These are phyloP conservation scores for Tipula helvola DNA, from an alignment of 2,888 invertebrate genomes.

Conservation along the genomic window DNA sequence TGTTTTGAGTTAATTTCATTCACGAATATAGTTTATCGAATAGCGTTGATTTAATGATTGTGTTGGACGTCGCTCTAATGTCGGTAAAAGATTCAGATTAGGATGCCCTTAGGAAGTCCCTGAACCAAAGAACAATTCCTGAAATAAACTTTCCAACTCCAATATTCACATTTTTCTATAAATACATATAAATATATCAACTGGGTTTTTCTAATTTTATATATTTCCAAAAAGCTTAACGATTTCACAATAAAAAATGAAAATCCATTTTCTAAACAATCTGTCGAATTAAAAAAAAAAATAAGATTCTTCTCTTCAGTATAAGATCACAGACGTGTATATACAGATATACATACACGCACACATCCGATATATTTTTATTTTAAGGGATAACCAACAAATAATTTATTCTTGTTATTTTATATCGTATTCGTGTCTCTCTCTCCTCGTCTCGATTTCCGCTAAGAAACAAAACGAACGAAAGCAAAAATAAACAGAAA, in stretches of 20 bases:
- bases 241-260: background rate
- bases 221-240: background rate
- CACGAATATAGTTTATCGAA: too few species aligned
- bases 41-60: too few species aligned
- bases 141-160: too few species aligned
- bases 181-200: background rate
- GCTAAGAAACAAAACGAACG: background rate
- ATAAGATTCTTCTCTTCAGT: background rate
- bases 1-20: too few species aligned
- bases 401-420: background rate
- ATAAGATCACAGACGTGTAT: too few species aligned
- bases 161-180: too few species aligned
- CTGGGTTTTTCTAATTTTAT: background rate
- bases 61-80: too few species aligned
- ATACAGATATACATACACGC: background rate
- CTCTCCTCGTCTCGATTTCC: background rate
- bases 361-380: background rate
- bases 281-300: background rate
- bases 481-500: background rate
- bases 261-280: background rate
- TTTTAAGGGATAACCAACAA: background rate
- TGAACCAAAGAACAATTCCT: too few species aligned
- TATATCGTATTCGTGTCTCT: background rate
- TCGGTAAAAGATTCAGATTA: too few species aligned
- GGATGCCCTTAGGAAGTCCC: too few species aligned